phyloP scores from a whole-genome alignment of 2,888 invertebrate species.

The Synanthedon tipuliformis region DNA sequence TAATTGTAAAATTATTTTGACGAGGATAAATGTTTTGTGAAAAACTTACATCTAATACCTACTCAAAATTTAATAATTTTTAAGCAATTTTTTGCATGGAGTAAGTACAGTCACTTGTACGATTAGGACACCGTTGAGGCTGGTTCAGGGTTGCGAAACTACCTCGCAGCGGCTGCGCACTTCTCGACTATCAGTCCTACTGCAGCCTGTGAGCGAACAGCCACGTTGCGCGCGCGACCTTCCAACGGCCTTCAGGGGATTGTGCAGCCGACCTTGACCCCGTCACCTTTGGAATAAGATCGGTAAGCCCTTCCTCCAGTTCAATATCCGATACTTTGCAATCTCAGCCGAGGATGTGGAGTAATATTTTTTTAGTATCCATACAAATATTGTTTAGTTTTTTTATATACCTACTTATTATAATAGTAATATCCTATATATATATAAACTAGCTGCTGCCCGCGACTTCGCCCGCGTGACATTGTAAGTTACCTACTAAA shows the following conservation, averaged over 20 bases:
- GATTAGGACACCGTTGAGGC: conserved; percentile 40
- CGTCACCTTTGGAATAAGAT: conserved; percentile 8
- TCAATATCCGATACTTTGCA: not conserved
- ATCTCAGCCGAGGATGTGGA: no score
- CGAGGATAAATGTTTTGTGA: no score
- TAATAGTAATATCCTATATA: no score
- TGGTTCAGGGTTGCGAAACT: conserved; percentile 47
- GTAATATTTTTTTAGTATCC: no score
- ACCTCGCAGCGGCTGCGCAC: conserved; percentile 18
- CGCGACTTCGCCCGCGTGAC: no score
- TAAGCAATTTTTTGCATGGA: not conserved
- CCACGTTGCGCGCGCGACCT: conserved; percentile 42
- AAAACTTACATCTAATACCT: no score
- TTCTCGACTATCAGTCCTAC: conserved; percentile 43
- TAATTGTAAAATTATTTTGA: no score
- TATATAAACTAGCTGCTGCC: no score
- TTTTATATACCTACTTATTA: not conserved
- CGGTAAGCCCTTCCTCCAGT: not conserved
- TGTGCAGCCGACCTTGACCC: conserved; percentile 43
- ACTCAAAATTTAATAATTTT: no score
- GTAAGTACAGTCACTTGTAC: conserved; percentile 41
- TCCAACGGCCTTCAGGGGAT: conserved; percentile 53
- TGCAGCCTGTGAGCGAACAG: conserved; percentile 36
- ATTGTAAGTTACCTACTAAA: no score
- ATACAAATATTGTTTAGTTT: not conserved